Conservation (phyloP, 2,113 vertebrate genomes). For the Eublepharis macularius region DNA sequence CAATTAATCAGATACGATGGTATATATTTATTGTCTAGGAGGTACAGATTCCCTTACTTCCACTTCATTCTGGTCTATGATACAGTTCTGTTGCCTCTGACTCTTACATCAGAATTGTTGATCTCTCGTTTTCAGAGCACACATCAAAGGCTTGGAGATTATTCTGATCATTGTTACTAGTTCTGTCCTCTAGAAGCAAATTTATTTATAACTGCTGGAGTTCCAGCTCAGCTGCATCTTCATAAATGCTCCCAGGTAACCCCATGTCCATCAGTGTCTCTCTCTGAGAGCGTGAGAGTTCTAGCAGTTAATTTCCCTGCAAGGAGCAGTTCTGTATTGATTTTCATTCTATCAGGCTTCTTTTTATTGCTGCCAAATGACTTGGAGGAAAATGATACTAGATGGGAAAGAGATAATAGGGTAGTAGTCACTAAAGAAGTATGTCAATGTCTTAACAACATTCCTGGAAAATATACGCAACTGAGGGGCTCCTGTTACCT, state of each 20-base stretch:
- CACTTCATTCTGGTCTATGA: background rate
- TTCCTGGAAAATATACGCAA: conserved; percentile 41
- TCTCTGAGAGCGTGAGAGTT: conserved; percentile 21
- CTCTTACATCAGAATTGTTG: background rate
- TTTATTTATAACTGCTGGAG: conserved; percentile 25
- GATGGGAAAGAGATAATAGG: conserved; percentile 59
- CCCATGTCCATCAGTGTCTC: conserved; percentile 35
- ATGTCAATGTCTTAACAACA: conserved; percentile 56
- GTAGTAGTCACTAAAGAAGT: conserved; percentile 63
- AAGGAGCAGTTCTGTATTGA: conserved; percentile 51
- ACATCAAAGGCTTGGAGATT: background rate
- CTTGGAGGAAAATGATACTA: conserved; percentile 49
- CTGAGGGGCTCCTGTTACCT: background rate
- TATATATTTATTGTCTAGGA: background rate
- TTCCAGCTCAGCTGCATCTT: conserved; percentile 18
- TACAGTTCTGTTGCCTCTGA: background rate
- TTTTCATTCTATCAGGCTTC: conserved; percentile 61
- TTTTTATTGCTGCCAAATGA: conserved; percentile 61
- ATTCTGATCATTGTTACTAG: background rate
- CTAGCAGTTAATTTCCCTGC: conserved; percentile 56
- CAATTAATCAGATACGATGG: background rate
- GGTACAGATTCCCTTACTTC: background rate
- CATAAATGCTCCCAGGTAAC: conserved; percentile 25
- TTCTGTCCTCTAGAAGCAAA: background rate
- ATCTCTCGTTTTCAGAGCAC: background rate